Percentiles rank a stretch among this genome's conserved stretches.
These are phyloP conservation scores for Trilocha varians DNA, from an alignment of 2,888 invertebrate species.

Conservation along the genomic window DNA sequence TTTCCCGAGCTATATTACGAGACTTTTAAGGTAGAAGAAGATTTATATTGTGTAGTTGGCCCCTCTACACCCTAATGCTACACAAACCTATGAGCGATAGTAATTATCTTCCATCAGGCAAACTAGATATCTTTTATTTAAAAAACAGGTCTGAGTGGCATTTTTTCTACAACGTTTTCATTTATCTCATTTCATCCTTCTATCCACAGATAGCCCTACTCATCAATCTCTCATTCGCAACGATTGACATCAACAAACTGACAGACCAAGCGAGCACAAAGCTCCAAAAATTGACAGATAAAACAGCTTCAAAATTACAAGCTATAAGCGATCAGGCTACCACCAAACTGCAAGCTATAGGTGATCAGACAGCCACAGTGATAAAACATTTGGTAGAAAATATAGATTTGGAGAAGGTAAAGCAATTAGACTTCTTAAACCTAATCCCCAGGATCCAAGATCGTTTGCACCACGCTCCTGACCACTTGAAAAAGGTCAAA, in stretches of 20 bases:
- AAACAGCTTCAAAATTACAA: slow-evolving; percentile 17
- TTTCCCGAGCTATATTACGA: too few relatives aligned
- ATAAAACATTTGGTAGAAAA: slow-evolving; percentile 28
- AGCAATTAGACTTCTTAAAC: slow-evolving; percentile 32
- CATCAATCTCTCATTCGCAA: slow-evolving; percentile 32
- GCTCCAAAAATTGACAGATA: slow-evolving; percentile 10
- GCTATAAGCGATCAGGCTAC: slow-evolving; percentile 26
- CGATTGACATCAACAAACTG: slow-evolving; percentile 37
- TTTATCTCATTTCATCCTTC: not conserved
- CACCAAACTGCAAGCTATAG: slow-evolving; percentile 23
- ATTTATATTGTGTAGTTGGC: too few relatives aligned
- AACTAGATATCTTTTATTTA: too few relatives aligned
- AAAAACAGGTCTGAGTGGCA: too few relatives aligned
- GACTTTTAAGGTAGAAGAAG: too few relatives aligned
- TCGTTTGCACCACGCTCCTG: slow-evolving; percentile 16
- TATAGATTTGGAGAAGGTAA: slow-evolving; percentile 35
- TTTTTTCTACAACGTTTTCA: too few relatives aligned
- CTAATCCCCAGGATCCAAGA: slow-evolving; percentile 29
- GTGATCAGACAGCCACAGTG: slow-evolving; percentile 25
- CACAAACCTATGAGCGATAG: too few relatives aligned
- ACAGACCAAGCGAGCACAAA: slow-evolving; percentile 35
- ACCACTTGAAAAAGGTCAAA: slow-evolving; percentile 14
- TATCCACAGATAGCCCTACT: slow-evolving; percentile 38
- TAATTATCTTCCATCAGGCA: too few relatives aligned
- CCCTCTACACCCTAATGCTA: too few relatives aligned